phyloP scores from a whole-genome alignment of 2,888 invertebrate species.

The Oxycera nigricornis region DNA sequence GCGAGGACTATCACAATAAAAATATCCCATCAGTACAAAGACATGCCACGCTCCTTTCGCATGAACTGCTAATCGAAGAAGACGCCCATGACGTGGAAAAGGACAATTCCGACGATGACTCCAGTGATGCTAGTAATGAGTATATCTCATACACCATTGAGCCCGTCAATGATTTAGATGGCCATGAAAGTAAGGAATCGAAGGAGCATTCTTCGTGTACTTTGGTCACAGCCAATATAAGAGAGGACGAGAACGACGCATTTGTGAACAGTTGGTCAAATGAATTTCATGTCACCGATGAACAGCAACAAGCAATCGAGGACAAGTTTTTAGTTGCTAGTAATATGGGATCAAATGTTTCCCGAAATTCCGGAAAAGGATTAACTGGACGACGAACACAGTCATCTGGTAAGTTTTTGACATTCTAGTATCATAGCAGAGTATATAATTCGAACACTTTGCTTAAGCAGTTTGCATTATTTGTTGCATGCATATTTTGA shows the following conservation, averaged over 20 bases:
- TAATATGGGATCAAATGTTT: slow-evolving; percentile 80
- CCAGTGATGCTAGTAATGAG: slow-evolving; percentile 27
- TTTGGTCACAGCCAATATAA: not conserved
- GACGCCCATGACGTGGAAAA: not conserved
- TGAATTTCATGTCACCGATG: not conserved
- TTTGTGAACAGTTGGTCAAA: not conserved
- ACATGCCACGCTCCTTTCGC: slow-evolving; percentile 21
- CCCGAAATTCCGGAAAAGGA: slow-evolving; percentile 74
- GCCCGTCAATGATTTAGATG: slow-evolving; percentile 7
- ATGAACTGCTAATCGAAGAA: slow-evolving; percentile 22
- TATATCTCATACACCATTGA: slow-evolving; percentile 19
- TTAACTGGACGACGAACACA: slow-evolving; percentile 49
- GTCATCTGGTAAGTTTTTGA: slow-evolving; percentile 48
- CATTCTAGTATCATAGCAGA: not conserved
- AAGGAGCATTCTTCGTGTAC: not conserved
- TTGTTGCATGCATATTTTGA: too few species aligned
- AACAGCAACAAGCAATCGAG: not conserved
- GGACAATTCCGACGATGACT: slow-evolving; percentile 27
- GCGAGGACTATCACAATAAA: slow-evolving; percentile 24
- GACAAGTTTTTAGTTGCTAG: slow-evolving; percentile 41
- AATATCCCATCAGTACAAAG: not conserved
- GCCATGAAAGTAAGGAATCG: not conserved
- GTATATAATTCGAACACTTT: not conserved
- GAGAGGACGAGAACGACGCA: not conserved
- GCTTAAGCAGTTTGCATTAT: too few species aligned